Evolutionary conservation across 2,797 vertebrate species (phyloP), one percentile per base, ranked within the genome.

Genomic region (Propithecus perrieri): DNA sequence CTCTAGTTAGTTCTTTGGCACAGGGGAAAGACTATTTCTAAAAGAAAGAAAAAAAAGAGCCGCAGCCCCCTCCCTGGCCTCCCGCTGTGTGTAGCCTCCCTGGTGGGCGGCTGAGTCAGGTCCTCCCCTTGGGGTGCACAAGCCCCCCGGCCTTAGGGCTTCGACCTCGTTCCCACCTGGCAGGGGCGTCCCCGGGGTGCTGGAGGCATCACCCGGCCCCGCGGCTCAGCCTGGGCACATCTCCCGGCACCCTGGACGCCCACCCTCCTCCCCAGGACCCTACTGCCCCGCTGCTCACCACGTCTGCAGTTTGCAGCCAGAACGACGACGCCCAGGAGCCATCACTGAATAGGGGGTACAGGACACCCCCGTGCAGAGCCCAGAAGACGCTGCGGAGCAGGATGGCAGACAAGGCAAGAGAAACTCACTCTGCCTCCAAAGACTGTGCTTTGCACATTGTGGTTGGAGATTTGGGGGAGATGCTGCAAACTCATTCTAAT

Each of bases 271-370:
- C 7, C 38, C 46, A 2, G 14, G 15, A 4, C 28, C 22, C 20
- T 6, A 22, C 0, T 14, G 14, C 38, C 43, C 13, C 20, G 20
- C 9, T 7, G 3, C 4, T 4, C 14, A 26, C 24, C 11, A 0
- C 1, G 4, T 72, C 7, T 50, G 1, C 2, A 1, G 20, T 12
- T 2, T 12, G 10, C 0, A 5, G 46, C 11, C 7, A 41, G 69
- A 48, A 15, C 5, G 17, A 6, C 0, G 0, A 1, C 22, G 17
- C 2, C 5, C 2, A 2, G 4, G 46, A 59, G 61, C 28, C 41
- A 4, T 5, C 26, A 2, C 1, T 2, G n/a, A n/a, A 2, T 12
- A 55, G 33, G 11, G 12, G 6, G 1, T 0, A 0, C 13, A 3
- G 50, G 50, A 3, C 2, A 7, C 0, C 20, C 69, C n/a, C 14